phyloP scores from a whole-genome alignment of 2,888 invertebrate genomes.

The Thera obeliscata region DNA sequence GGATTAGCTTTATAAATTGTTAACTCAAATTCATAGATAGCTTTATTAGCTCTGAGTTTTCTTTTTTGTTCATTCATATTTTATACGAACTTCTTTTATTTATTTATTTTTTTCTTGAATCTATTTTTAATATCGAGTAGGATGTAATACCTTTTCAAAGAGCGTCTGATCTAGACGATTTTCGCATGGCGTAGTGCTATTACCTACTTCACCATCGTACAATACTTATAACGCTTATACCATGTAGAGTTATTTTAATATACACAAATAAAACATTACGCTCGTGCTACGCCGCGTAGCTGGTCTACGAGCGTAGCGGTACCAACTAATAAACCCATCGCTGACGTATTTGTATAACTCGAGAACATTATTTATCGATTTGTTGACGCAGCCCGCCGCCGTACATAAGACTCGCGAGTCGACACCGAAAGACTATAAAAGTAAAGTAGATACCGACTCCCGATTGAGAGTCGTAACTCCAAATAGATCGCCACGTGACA shows the following conservation, averaged over 20 bases:
- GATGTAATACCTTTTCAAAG: too few species aligned
- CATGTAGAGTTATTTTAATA: too few species aligned
- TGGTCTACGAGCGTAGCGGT: not conserved
- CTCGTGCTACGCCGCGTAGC: not conserved
- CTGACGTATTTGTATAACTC: too few species aligned
- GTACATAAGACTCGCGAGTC: not conserved
- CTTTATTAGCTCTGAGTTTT: not conserved
- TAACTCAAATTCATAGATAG: not conserved
- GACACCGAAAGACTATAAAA: slow-evolving; percentile 39
- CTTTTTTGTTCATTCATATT: too few species aligned
- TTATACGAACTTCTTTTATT: too few species aligned
- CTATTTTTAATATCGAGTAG: too few species aligned
- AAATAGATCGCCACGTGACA: slow-evolving; percentile 65
- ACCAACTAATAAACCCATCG: not conserved
- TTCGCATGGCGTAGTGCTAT: too few species aligned
- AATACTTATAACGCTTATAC: not conserved
- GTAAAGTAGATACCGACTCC: slow-evolving; percentile 44
- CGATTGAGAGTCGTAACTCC: slow-evolving; percentile 60
- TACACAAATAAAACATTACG: too few species aligned
- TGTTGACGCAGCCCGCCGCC: not conserved
- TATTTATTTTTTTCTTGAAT: too few species aligned
- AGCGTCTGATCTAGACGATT: too few species aligned
- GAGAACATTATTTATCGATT: not conserved
- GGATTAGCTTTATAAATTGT: not conserved
- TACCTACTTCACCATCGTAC: not conserved